Evolutionary conservation across 1,140 invertebrate genomes (phyloP).

Genomic region (Steinernema khuongi): DNA sequence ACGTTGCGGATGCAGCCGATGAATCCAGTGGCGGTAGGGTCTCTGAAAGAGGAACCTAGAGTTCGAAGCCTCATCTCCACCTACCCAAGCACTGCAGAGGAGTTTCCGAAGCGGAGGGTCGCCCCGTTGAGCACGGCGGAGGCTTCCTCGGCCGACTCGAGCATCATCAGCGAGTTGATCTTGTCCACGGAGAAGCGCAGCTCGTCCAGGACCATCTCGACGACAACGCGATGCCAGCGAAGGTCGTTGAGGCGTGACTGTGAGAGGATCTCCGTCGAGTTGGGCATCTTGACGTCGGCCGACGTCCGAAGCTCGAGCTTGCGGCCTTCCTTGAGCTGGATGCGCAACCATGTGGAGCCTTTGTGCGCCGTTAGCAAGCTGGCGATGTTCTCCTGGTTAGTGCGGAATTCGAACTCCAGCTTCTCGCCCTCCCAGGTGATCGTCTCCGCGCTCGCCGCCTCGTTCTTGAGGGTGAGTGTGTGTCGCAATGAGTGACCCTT

Average conservation of each 20-base stretch:
- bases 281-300: background rate
- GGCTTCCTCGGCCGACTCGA: conserved; percentile 8
- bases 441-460: background rate
- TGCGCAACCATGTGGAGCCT: background rate
- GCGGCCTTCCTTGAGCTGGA: background rate
- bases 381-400: conserved; percentile 13
- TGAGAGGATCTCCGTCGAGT: background rate
- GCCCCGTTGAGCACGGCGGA: conserved; percentile 22
- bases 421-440: conserved; percentile 1
- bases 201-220: conserved; percentile 40
- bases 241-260: conserved; percentile 39
- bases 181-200: conserved; percentile 42
- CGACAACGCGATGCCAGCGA: conserved; percentile 41
- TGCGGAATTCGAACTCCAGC: conserved; percentile 21
- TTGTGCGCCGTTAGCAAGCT: background rate
- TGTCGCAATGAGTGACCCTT: background rate
- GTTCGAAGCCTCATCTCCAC: background rate
- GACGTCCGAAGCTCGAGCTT: background rate
- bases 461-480: conserved; percentile 1
- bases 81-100: background rate
- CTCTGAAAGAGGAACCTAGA: conserved; percentile 13
- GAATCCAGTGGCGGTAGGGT: conserved; percentile 32
- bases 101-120: background rate
- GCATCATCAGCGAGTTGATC: conserved; percentile 27
- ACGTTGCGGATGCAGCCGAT: conserved; percentile 45